Conservation (phyloP, 2,888 invertebrate species). For the Conchocele bisecta region DNA sequence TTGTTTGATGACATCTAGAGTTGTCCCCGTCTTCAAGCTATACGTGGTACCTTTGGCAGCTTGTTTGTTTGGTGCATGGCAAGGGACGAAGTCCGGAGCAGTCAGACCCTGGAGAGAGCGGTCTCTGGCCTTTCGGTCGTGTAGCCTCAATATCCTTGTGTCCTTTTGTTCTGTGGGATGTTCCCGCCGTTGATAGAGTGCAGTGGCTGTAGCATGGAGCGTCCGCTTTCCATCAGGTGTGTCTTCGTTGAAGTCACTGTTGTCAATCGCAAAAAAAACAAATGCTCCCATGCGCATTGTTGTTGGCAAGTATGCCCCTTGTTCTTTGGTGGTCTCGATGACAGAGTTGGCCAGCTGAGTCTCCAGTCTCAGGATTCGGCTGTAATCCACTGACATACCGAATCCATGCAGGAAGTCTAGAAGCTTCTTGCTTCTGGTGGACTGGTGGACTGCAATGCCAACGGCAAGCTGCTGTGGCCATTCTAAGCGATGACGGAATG, state of each 20-base stretch:
- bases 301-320: not conserved
- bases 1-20: no score
- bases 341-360: not conserved
- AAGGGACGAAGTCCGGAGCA: no score
- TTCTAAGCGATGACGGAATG: not conserved
- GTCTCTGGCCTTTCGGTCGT: no score
- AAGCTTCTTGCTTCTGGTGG: not conserved
- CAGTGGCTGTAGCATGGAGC: not conserved
- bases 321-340: not conserved
- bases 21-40: no score
- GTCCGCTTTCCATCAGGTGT: constrained; percentile 10
- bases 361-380: not conserved
- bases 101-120: no score
- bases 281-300: not conserved
- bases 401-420: not conserved
- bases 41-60: no score
- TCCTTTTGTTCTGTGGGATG: no score
- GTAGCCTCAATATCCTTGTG: no score
- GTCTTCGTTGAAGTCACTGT: constrained; percentile 7
- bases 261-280: constrained; percentile 10
- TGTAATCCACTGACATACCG: not conserved
- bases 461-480: constrained; percentile 5
- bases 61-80: no score
- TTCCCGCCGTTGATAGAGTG: not conserved
- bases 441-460: not conserved